Evolutionary conservation across 2,888 invertebrate species (phyloP).

Genomic region (Camptogramma bilineatum): DNA sequence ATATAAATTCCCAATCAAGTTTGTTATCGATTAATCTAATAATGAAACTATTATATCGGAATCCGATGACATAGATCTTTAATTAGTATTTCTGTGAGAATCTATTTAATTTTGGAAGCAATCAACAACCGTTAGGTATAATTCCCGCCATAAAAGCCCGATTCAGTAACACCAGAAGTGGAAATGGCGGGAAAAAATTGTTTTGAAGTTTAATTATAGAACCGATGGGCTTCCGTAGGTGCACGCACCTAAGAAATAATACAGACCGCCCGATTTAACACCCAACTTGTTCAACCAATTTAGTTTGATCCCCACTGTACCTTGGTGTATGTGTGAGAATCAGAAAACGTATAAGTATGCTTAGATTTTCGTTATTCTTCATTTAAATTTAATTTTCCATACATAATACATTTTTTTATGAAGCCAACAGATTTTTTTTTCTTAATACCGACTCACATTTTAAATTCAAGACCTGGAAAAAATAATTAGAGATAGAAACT

Average conservation of each 20-base stretch:
- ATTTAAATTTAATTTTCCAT: no score
- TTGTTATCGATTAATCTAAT: slow-evolving; percentile 28
- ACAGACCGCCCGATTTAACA: slow-evolving; percentile 18
- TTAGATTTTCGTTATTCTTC: no score
- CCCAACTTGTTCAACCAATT: slow-evolving; percentile 4
- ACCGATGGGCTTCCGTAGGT: slow-evolving; percentile 81
- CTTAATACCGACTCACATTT: no score
- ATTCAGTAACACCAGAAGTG: slow-evolving; percentile 74
- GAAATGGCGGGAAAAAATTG: slow-evolving; percentile 75
- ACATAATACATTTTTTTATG: no score
- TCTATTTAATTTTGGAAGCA: slow-evolving; percentile 37
- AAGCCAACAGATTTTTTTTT: no score
- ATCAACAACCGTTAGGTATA: slow-evolving; percentile 44
- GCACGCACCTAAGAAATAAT: slow-evolving; percentile 53
- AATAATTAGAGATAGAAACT: no score
- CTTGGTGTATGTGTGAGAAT: neutral
- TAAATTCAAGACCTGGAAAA: no score
- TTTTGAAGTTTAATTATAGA: slow-evolving; percentile 80
- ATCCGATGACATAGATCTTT: slow-evolving; percentile 41
- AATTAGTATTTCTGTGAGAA: slow-evolving; percentile 45
- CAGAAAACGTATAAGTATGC: no score
- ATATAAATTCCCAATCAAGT: slow-evolving; percentile 8
- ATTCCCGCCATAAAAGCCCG: slow-evolving; percentile 51
- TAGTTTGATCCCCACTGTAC: neutral
- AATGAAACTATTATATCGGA: slow-evolving; percentile 38